Evolutionary conservation across 2,888 invertebrate species (phyloP), one percentile per base, ranked within the genome.

Genomic region (Epistrophella euchroma): DNA sequence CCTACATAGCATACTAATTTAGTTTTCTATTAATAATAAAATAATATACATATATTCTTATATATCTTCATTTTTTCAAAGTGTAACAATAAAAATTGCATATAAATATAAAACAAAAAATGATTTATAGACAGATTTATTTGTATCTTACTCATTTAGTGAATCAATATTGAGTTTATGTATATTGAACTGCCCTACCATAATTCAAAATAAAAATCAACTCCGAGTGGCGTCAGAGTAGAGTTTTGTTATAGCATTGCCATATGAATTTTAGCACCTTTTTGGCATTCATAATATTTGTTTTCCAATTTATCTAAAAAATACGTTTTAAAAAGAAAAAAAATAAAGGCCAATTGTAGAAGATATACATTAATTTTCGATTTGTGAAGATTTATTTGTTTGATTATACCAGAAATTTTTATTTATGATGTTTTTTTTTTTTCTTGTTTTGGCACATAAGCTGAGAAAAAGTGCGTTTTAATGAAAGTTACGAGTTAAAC

Each of bases 231-330:
- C 72, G 58, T 66, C 82, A 66, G 64, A 66, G 64, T n/a, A 47
- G 13, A 17, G 28, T 72, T 76, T 71, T n/a, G n/a, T n/a, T 76
- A 66, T 82, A 22, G 47, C 75, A 70, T 58, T 50, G 37, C 37
- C 9, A 35, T 25, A 68, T 75, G 15, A 52, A 35, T 77, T 77
- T 77, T 83, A 83, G 82, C 77, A 83, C 82, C 66, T 83, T 55
- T 13, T 68, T 40, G 32, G 66, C 52, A 17, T 68, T 4, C 60
- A 52, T 55, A 10, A 55, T 55, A 32, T 7, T 52, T 13, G 15
- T 25, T 52, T 52, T 17, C 10, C 4, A 22, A 7, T 28, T 32
- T 45, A n/a, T 55, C 2, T 55, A 10, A 28, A n/a, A 32, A n/a
- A 9, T 56, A 56, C 19, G 4, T 17, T n/a, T 7, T n/a, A n/a